These are phyloP conservation scores for Acanthopagrus latus DNA, from an alignment of 2,797 vertebrate genomes.

Conservation along the genomic window DNA sequence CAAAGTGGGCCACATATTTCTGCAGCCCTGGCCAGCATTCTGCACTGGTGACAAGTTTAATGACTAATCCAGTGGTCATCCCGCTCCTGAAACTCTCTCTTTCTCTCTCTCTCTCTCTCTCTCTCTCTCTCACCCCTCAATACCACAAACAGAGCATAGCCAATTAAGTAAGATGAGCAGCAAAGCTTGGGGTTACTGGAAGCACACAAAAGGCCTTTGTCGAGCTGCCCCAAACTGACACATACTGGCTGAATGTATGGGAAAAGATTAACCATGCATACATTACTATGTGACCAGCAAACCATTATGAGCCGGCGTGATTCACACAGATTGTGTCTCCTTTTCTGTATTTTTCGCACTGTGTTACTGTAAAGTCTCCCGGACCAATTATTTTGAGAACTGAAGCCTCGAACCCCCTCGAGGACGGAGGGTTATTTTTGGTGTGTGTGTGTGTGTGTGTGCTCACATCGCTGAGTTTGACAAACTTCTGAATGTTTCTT, in stretches of 20 bases:
- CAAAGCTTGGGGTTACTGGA: slow-evolving; percentile 79
- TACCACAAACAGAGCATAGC: slow-evolving; percentile 79
- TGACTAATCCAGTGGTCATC: slow-evolving; percentile 53
- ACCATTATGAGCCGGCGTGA: slow-evolving; percentile 28
- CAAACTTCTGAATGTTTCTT: slow-evolving; percentile 11
- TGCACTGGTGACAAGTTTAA: slow-evolving; percentile 31
- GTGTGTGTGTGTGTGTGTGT: neutral
- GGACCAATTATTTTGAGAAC: slow-evolving; percentile 49
- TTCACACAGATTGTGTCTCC: slow-evolving; percentile 32
- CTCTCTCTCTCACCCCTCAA: slow-evolving; percentile 43
- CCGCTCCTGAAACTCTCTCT: slow-evolving; percentile 25
- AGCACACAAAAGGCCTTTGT: slow-evolving; percentile 83
- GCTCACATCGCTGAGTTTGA: slow-evolving; percentile 22
- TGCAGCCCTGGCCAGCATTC: slow-evolving; percentile 5
- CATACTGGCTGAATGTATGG: slow-evolving; percentile 74
- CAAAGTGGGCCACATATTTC: slow-evolving; percentile 12
- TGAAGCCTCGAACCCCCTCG: neutral
- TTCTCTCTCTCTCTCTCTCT: neutral
- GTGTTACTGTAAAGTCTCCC: slow-evolving; percentile 20
- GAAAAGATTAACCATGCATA: slow-evolving; percentile 73
- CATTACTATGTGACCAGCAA: slow-evolving; percentile 49
- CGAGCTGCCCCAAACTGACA: slow-evolving; percentile 62
- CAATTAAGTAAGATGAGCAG: slow-evolving; percentile 79
- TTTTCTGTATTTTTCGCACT: slow-evolving; percentile 15
- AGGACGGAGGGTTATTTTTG: neutral